phyloP scores from a whole-genome alignment of 1,140 invertebrate genomes.

The Meloidogyne exigua region DNA sequence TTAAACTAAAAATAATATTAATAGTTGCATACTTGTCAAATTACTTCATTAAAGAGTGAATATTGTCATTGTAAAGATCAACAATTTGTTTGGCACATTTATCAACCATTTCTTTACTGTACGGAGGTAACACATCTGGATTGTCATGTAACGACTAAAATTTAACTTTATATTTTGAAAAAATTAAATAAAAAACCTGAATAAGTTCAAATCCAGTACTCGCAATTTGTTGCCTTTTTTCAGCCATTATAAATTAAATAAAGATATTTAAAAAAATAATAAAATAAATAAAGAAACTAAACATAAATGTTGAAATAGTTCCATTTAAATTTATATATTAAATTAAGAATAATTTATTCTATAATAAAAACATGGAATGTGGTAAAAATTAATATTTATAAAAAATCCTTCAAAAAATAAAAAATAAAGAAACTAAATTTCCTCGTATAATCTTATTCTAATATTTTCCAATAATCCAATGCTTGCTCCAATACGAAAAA shows the following conservation, averaged over 20 bases:
- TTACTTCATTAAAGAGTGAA: conserved; percentile 13
- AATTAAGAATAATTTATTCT: too few relatives aligned
- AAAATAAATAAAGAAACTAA: background rate
- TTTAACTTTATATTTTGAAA: background rate
- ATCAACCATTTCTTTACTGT: conserved; percentile 23
- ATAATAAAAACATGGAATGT: too few relatives aligned
- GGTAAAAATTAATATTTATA: background rate
- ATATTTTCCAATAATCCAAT: conserved; percentile 73
- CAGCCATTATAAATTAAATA: background rate
- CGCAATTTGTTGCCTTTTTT: background rate
- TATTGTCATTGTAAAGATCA: conserved; percentile 30
- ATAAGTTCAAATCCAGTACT: conserved; percentile 17
- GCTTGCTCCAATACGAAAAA: conserved; percentile 93
- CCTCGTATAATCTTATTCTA: conserved; percentile 7
- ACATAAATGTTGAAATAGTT: too few relatives aligned
- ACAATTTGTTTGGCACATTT: conserved; percentile 35
- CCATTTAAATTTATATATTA: too few relatives aligned
- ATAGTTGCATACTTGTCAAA: background rate
- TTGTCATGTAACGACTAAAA: conserved; percentile 32
- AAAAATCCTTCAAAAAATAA: background rate
- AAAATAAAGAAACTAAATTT: too few relatives aligned
- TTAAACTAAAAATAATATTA: conserved; percentile 10
- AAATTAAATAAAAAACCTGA: background rate
- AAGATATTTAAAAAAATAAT: background rate
- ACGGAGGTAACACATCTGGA: conserved; percentile 32